These are phyloP conservation scores for Misgurnus mizolepis DNA, from an alignment of 2,113 vertebrate genomes.

Conservation along the genomic window DNA sequence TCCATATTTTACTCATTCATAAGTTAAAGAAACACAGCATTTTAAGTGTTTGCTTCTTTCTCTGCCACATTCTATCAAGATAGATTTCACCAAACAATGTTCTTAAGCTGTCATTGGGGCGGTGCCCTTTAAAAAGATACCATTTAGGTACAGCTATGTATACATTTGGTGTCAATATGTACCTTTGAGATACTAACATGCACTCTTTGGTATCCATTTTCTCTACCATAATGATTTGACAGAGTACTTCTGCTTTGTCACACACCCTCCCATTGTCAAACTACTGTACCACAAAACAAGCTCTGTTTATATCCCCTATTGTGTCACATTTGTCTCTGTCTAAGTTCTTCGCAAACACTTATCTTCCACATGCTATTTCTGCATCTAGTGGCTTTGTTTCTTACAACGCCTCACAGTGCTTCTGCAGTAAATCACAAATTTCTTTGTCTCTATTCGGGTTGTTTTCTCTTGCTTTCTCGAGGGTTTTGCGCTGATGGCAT, in stretches of 20 bases:
- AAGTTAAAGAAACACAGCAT: no score
- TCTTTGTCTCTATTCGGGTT: background rate
- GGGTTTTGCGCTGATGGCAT: constrained; percentile 25
- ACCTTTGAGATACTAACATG: no score
- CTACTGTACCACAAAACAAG: background rate
- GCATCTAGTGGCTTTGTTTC: background rate
- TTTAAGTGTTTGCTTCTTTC: no score
- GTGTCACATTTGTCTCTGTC: background rate
- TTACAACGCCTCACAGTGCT: background rate
- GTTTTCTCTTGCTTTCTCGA: background rate
- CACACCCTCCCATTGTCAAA: constrained; percentile 6
- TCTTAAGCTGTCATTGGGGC: no score
- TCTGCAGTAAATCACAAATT: background rate
- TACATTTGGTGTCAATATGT: no score
- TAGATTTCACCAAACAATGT: no score
- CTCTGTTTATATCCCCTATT: background rate
- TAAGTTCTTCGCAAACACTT: background rate
- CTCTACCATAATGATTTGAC: background rate
- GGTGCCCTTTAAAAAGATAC: no score
- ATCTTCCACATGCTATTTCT: background rate
- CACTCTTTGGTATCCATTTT: background rate
- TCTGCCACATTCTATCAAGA: no score
- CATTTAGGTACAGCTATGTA: no score
- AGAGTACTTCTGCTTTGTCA: background rate
- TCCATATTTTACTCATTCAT: no score